A percentile compares a stretch with the other conserved stretches of the same genome.
Evolutionary conservation across 2,888 invertebrate species (phyloP).

Genomic region (Creontiades dilutus): DNA sequence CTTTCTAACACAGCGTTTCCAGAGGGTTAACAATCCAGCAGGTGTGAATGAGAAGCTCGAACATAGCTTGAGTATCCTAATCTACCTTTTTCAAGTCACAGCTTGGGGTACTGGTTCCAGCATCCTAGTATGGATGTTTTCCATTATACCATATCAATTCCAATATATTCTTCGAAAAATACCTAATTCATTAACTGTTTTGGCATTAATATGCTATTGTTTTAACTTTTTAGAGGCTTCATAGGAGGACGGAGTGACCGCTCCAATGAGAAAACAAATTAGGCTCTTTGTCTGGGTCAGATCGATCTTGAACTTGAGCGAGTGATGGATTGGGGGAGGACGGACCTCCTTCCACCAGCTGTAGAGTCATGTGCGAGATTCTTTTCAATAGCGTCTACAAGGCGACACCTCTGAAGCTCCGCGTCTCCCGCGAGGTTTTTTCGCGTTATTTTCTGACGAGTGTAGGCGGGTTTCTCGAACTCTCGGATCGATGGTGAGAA

Average conservation of each 20-base stretch:
- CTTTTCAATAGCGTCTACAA: constrained; percentile 2
- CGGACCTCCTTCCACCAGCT: background rate
- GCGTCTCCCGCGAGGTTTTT: background rate
- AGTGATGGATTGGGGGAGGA: background rate
- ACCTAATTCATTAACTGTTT: too few relatives aligned
- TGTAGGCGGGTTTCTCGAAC: background rate
- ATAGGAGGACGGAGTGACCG: background rate
- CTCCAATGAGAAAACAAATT: background rate
- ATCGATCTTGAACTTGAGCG: constrained; percentile 20
- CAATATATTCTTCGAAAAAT: too few relatives aligned
- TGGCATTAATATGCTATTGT: too few relatives aligned
- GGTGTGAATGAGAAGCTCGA: too few relatives aligned
- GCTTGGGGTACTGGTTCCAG: too few relatives aligned
- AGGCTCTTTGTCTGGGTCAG: background rate
- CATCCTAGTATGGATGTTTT: too few relatives aligned
- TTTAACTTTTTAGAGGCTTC: background rate
- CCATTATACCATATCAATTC: too few relatives aligned
- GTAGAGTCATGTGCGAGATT: background rate
- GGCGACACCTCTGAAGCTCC: background rate
- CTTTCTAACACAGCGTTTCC: too few relatives aligned
- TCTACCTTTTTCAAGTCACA: too few relatives aligned
- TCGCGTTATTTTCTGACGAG: background rate
- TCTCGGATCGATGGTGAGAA: background rate
- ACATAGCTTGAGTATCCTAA: too few relatives aligned
- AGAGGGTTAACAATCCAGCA: too few relatives aligned